Evolutionary conservation across 2,888 invertebrate genomes (phyloP).

Genomic region (Sesamia inferens): DNA sequence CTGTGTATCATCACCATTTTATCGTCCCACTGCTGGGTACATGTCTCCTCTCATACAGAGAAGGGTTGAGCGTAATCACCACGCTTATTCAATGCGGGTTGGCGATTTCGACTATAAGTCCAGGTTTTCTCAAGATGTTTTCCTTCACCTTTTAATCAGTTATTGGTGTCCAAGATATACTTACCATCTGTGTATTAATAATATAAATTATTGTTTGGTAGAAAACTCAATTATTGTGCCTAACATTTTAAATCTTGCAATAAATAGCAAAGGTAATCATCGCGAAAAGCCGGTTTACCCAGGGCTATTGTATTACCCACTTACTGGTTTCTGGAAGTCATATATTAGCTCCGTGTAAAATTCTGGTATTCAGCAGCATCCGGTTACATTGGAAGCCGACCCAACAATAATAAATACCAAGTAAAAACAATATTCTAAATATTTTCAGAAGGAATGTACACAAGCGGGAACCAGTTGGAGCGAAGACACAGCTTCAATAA

Average conservation of each 20-base stretch:
- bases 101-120: too few species aligned
- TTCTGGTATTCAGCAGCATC: too few species aligned
- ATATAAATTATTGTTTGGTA: background rate
- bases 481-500: constrained; percentile 86
- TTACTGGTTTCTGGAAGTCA: background rate
- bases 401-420: too few species aligned
- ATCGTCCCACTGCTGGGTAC: too few species aligned
- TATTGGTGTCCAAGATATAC: too few species aligned
- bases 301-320: background rate
- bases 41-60: too few species aligned
- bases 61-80: too few species aligned
- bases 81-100: too few species aligned
- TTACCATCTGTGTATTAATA: too few species aligned
- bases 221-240: background rate
- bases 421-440: constrained; percentile 6
- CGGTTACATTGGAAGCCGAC: background rate
- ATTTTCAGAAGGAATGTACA: constrained; percentile 80
- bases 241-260: background rate
- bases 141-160: too few species aligned
- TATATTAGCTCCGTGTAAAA: background rate
- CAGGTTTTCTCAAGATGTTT: too few species aligned
- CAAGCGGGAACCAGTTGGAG: constrained; percentile 79
- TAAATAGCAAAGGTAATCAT: background rate
- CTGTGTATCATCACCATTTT: background rate
- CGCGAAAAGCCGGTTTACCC: background rate